Evolutionary conservation across 2,113 vertebrate genomes (phyloP), one percentile per base, ranked within the genome.

Genomic region (Chinchilla lanigera): DNA sequence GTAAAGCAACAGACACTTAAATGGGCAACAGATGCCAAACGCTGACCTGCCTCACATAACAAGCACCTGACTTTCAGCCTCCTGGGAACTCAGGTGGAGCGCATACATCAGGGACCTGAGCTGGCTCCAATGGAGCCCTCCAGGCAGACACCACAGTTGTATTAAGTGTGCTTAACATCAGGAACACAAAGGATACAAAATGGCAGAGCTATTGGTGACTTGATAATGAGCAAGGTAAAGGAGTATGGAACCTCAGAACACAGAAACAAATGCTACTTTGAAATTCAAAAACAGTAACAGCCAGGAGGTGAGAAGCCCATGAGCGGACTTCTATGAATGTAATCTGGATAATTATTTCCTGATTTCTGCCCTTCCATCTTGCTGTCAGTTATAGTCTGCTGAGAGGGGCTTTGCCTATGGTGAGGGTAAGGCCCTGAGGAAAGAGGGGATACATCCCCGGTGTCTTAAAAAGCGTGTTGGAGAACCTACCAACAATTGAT

Each of bases 291-390:
- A 13, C 14, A 26, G 52, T 71, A 47, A 82, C 1, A 75, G 19
- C 20, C 19, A 22, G 47, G 26, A 33, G 30, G 20, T 28, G 26
- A 60, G 67, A 10, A 58, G 38, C 26, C 17, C 61, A 22, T 1
- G 12, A 0, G 3, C 9, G 0, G 41, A 61, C 81, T 16, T 50
- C 6, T 3, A n/a, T 13, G 17, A 1, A 16, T 19, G 3, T 22
- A 4, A 22, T 17, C 26, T 12, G 22, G 16, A 28, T 16, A 41
- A 28, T 2, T 33, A 22, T 41, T 41, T 94, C 82, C 69, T 41
- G 19, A 60, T n/a, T 16, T 24, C 26, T 44, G 3, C 26, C 19
- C 0, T 52, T 54, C 19, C 13, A 17, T 41, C 33, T 38, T 44
- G 24, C 47, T 50, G 1, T 28, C 8, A 26, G 52, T 13, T 63